These are phyloP conservation scores for Oscheius onirici DNA, from an alignment of 2,888 invertebrate genomes.

Conservation along the genomic window DNA sequence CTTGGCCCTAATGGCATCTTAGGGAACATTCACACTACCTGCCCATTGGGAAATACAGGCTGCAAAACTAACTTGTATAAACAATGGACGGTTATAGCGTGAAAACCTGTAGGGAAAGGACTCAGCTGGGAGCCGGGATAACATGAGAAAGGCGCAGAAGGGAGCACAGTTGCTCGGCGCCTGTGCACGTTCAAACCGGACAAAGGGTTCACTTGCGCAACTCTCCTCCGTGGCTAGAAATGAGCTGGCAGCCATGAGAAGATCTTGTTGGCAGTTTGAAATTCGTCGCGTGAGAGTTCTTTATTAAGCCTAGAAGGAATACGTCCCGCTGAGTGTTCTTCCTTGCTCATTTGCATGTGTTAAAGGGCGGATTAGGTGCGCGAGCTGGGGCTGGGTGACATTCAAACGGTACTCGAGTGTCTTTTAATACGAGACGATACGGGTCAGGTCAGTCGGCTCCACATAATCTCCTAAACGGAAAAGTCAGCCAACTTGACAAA, in stretches of 20 bases:
- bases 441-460: slow-evolving; percentile 28
- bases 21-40: slow-evolving; percentile 2
- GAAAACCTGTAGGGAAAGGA: neutral
- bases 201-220: slow-evolving; percentile 15
- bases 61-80: neutral
- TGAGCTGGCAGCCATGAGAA: neutral
- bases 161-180: slow-evolving; percentile 13
- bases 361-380: slow-evolving; percentile 34
- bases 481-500: slow-evolving; percentile 16
- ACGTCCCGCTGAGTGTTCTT: neutral
- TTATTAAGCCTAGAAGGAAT: no score
- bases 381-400: slow-evolving; percentile 10
- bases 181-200: slow-evolving; percentile 3
- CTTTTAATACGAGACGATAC: slow-evolving; percentile 19
- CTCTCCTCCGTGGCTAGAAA: neutral
- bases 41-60: neutral
- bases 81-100: neutral
- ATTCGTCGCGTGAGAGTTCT: neutral
- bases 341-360: slow-evolving; percentile 30
- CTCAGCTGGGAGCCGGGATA: neutral
- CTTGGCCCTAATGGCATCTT: neutral
- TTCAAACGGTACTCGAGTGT: slow-evolving; percentile 28
- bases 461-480: slow-evolving; percentile 12
- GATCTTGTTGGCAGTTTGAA: neutral
- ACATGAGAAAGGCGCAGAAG: neutral